Evolutionary conservation across 2,113 vertebrate genomes (phyloP).

Genomic region (Lagopus leucura): DNA sequence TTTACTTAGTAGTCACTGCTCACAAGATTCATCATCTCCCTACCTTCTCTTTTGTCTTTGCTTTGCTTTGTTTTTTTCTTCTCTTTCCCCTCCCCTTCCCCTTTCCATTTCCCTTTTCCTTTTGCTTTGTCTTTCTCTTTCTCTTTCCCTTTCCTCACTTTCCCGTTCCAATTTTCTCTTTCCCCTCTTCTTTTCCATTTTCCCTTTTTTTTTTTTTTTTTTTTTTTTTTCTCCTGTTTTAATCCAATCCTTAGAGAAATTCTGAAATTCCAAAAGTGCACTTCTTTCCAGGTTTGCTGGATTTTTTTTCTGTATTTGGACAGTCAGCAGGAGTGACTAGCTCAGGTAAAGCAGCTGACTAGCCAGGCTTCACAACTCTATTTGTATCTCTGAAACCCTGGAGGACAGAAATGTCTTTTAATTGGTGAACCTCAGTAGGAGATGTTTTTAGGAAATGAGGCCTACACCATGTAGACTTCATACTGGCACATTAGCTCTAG

Average conservation of each 20-base stretch:
- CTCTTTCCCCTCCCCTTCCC: too few species aligned
- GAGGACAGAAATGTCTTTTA: constrained; percentile 74
- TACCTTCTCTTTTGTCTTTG: background rate
- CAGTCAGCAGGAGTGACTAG: constrained; percentile 11
- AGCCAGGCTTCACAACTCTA: constrained; percentile 23
- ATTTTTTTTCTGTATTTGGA: constrained; percentile 22
- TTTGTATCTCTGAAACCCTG: constrained; percentile 69
- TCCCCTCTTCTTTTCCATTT: background rate
- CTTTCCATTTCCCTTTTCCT: background rate
- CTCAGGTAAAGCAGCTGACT: constrained; percentile 66
- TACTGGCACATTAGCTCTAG: constrained; percentile 56
- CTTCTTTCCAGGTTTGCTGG: background rate
- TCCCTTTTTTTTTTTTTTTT: too few species aligned
- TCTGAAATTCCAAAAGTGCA: constrained; percentile 11
- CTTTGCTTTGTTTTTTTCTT: background rate
- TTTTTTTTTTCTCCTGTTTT: background rate
- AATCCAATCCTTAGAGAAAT: background rate
- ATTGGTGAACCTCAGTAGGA: constrained; percentile 76
- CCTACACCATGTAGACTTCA: constrained; percentile 66
- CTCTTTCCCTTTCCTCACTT: too few species aligned
- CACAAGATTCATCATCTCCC: background rate
- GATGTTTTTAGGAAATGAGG: constrained; percentile 77
- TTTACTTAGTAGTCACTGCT: constrained; percentile 39
- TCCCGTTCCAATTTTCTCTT: background rate
- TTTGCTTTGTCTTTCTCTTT: too few species aligned